Evolutionary conservation across 2,113 vertebrate species (phyloP), one percentile per base, ranked within the genome.

Genomic region (Lamprotornis superbus): DNA sequence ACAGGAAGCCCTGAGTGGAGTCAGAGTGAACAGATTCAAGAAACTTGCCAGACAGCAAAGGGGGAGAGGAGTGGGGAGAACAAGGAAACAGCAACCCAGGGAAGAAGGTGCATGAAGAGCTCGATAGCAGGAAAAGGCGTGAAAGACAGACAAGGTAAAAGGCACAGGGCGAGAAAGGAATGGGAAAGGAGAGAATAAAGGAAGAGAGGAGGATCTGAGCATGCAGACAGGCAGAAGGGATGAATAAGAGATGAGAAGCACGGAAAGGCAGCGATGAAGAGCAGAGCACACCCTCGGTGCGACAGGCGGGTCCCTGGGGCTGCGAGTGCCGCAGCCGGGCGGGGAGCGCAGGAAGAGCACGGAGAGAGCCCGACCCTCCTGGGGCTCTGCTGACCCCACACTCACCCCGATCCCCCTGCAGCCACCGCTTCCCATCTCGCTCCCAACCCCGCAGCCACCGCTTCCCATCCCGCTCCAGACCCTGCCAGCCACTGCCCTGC

Each of bases 71-170:
- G 7, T 0, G 5, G 49, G 25, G 30, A 28, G 12, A 30, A 11
- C n/a, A 15, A n/a, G 68, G n/a, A 37, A 57, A 14, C 20, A 27
- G 46, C 44, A 47, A 3, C 25, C 49, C 24, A 7, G 27, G 37
- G 37, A 61, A 55, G 28, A 40, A 19, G 17, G 2, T 7, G 39
- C 7, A 11, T 0, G 16, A 11, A 31, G 9, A 50, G 53, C 55
- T 39, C 0, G 0, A 44, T 1, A 27, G 82, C 52, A 90, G 57
- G 16, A 22, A 74, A 69, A 56, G 10, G 17, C 0, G 0, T 39
- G 30, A 50, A 15, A 64, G 9, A 35, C 4, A 39, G 31, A 21
- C 23, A 30, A 37, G 39, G 33, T 5, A 49, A 80, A 82, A 55
- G 33, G 63, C n/a, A 57, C 40, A 35, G 47, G 23, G 35, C 4